Base-by-base conservation (phyloP, 2,797 vertebrate genomes). In the Gorsachius magnificus region DNA sequence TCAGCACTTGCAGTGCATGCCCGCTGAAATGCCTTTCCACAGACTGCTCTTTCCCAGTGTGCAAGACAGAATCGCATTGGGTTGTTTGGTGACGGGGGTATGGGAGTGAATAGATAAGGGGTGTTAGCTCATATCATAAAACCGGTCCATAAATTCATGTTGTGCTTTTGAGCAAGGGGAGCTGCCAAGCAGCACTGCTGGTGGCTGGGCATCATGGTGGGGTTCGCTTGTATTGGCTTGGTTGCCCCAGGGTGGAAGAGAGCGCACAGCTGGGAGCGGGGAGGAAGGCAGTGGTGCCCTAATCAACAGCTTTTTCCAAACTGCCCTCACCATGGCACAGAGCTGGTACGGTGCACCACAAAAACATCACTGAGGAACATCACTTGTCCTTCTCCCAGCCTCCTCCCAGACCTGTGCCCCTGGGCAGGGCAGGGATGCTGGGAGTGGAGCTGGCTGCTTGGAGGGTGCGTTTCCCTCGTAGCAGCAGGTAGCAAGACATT, bases 191-290 rank as follows among this genome's bases (percentile, higher is more conserved):
- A 2, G 24, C 29, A 8, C 17, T 57, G n/a, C 6, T 3, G 4
- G 19, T 20, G 46, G 36, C 45, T 56, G 53, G 38, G n/a, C 5
- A 22, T 10, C 2, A 1, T 1, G 3, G 20, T 8, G 4, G 35
- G 33, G 18, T 60, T 92, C 4, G 2, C 24, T 83, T n/a, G 11
- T 26, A 9, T 2, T 2, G 13, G 65, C 48, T 83, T 1, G 3
- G 25, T 35, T 1, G 0, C 51, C 36, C 28, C 0, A 0, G 16
- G 11, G 9, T 35, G 29, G 48, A 78, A 20, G 16, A 60, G 8
- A 25, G 6, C 1, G 3, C 2, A 1, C 10, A 58, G n/a, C 43
- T 5, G 1, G n/a, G 9, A 29, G 10, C 1, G 1, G 1, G 3
- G 33, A 46, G 31, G 48, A 60, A 60, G 29, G 46, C 50, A 56